These are phyloP conservation scores for Anguilla megastoma DNA, from an alignment of 2,797 vertebrate genomes.

Conservation along the genomic window DNA sequence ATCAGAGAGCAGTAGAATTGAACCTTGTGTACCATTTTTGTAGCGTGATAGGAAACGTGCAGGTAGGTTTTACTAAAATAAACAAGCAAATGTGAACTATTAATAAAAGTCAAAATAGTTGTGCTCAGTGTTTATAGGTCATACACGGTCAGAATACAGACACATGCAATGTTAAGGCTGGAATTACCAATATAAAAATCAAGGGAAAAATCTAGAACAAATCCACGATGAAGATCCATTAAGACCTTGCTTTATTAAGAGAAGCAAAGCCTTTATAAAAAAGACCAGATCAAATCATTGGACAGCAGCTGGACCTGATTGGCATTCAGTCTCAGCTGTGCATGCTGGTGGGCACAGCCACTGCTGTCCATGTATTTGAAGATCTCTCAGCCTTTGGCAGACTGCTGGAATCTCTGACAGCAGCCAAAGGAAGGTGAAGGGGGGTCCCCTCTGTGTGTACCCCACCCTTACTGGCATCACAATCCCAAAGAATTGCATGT, in stretches of 20 bases:
- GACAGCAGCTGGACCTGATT: not conserved
- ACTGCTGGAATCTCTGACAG: too few relatives aligned
- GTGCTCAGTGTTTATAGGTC: not conserved
- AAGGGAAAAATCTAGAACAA: not conserved
- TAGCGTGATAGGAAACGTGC: not conserved
- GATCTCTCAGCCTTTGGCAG: too few relatives aligned
- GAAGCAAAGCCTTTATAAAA: not conserved
- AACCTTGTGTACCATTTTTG: not conserved
- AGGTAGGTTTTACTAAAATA: not conserved
- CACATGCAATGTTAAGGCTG: not conserved
- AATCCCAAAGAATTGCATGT: too few relatives aligned
- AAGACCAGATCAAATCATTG: too few relatives aligned
- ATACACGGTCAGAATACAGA: not conserved
- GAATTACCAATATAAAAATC: not conserved
- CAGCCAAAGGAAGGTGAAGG: too few relatives aligned
- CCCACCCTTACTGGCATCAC: too few relatives aligned
- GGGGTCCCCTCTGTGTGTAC: too few relatives aligned
- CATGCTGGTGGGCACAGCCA: too few relatives aligned
- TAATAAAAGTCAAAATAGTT: not conserved
- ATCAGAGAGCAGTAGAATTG: not conserved
- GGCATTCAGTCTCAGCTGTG: not conserved
- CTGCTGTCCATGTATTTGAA: not conserved
- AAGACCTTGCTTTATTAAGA: not conserved
- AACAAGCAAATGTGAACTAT: not conserved
- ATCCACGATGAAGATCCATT: not conserved